Percentiles rank a stretch among this genome's conserved stretches.
Conservation (phyloP, 2,113 vertebrate genomes). For the Agelaius phoeniceus region DNA sequence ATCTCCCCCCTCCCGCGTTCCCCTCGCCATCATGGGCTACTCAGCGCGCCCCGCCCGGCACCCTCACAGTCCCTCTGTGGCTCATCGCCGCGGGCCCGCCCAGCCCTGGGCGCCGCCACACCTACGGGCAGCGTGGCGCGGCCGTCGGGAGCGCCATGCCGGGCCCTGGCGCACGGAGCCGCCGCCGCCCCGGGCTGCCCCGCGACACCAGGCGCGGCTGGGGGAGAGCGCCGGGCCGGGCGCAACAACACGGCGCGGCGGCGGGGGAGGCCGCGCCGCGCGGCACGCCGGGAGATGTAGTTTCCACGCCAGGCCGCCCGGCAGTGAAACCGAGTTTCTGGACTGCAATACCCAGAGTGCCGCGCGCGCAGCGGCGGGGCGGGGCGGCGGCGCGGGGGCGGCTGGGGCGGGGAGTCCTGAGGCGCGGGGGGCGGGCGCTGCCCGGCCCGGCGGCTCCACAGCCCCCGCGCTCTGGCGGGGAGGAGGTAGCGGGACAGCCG, state of each 20-base stretch:
- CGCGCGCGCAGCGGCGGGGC: neutral
- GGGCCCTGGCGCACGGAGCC: too few species aligned
- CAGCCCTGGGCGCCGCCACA: too few species aligned
- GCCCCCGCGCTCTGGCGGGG: rapidly evolving
- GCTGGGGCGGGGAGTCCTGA: neutral
- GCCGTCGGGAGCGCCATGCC: too few species aligned
- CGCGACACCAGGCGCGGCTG: too few species aligned
- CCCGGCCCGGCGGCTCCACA: neutral
- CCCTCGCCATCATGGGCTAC: neutral
- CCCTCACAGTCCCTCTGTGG: neutral
- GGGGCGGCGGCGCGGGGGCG: neutral
- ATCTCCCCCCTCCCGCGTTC: neutral
- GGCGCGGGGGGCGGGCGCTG: neutral
- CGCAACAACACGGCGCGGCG: neutral
- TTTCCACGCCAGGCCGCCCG: neutral
- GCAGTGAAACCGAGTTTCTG: rapidly evolving
- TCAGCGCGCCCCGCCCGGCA: neutral
- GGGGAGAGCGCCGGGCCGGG: too few species aligned
- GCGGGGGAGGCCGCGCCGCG: neutral
- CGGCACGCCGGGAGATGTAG: neutral
- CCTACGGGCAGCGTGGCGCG: too few species aligned
- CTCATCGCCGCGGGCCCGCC: too few species aligned
- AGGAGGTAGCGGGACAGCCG: too few species aligned
- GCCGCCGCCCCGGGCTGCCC: too few species aligned
- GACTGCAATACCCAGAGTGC: neutral